These are phyloP conservation scores for Melopsittacus undulatus DNA, from an alignment of 2,797 vertebrate species.

Conservation along the genomic window DNA sequence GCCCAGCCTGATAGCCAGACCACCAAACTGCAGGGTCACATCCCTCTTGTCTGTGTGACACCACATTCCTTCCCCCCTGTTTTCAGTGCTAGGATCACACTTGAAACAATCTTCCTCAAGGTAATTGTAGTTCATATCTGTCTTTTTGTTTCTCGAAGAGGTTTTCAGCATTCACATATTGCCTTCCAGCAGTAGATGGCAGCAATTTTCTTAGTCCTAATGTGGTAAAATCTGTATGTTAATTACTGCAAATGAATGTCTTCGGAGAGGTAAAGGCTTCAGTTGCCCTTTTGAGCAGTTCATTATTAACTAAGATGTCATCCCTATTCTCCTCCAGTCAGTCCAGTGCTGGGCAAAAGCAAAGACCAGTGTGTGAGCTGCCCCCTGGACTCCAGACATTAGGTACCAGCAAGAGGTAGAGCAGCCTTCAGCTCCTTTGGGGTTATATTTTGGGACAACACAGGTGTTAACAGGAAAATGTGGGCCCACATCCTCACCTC, in stretches of 20 bases:
- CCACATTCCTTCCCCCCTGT: rapidly evolving
- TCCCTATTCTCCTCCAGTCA: not conserved
- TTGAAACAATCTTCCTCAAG: not conserved
- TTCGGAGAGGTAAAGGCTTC: not conserved
- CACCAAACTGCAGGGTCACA: not conserved
- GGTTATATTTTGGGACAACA: not conserved
- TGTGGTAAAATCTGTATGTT: not conserved
- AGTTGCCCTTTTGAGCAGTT: not conserved
- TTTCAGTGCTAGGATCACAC: not conserved
- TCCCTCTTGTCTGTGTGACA: not conserved
- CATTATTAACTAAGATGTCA: not conserved
- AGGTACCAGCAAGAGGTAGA: not conserved
- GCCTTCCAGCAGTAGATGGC: constrained; percentile 69
- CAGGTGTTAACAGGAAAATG: not conserved
- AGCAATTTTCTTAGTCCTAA: constrained; percentile 67
- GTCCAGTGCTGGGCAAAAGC: not conserved
- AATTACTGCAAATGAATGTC: not conserved
- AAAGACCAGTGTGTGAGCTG: not conserved
- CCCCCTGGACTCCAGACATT: not conserved
- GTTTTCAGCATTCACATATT: not conserved
- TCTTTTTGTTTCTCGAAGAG: not conserved
- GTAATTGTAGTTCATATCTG: not conserved
- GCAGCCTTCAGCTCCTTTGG: not conserved
- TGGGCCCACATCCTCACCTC: not conserved
- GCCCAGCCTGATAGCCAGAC: not conserved